Conservation (phyloP, 1,140 invertebrate species). For the Ylistrum balloti region DNA sequence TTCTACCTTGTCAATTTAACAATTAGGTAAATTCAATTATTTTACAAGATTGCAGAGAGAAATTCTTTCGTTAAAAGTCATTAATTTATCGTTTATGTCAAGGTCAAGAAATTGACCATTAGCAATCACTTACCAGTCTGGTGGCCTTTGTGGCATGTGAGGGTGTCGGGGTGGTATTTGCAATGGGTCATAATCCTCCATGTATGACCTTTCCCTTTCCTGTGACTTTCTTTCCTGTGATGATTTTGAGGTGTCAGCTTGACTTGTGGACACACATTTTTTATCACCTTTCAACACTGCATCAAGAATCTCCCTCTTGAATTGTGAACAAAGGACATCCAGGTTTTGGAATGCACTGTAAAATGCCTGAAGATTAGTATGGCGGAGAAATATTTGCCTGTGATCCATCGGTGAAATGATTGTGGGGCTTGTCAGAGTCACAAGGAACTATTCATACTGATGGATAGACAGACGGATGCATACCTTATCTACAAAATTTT, state of each 20-base stretch:
- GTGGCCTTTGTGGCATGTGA: conserved; percentile 51
- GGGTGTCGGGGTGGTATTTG: conserved; percentile 60
- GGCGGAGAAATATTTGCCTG: neutral
- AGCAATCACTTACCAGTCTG: conserved; percentile 36
- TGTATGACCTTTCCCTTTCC: conserved; percentile 57
- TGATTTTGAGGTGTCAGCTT: conserved; percentile 40
- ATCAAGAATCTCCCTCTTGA: conserved; percentile 66
- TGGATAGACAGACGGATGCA: no score
- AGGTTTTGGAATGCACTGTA: conserved; percentile 65
- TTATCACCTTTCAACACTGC: conserved; percentile 25
- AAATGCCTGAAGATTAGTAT: neutral
- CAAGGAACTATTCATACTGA: no score
- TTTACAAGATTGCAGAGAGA: no score
- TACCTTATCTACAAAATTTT: no score
- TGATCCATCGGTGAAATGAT: neutral
- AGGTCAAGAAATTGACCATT: no score
- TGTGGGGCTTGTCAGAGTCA: no score
- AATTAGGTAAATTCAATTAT: no score
- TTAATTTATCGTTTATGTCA: no score
- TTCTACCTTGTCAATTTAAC: no score
- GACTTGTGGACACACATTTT: neutral
- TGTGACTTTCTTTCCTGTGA: neutral
- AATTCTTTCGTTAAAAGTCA: no score
- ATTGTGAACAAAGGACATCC: conserved; percentile 54
- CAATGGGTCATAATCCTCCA: conserved; percentile 62